These are phyloP conservation scores for Macrotrachela quadricornifera DNA, from an alignment of 1,140 invertebrate genomes.

Conservation along the genomic window DNA sequence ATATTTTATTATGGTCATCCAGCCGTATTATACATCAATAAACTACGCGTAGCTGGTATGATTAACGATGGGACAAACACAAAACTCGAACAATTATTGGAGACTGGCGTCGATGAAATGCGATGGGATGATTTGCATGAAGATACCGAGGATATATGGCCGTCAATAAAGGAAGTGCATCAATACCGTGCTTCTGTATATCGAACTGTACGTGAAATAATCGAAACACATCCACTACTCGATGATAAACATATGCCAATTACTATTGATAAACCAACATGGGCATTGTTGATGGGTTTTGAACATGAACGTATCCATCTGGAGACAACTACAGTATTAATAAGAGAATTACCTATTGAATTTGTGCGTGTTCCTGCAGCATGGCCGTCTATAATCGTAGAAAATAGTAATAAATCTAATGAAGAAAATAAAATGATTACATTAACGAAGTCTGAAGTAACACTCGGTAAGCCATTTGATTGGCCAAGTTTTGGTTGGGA, in stretches of 20 bases:
- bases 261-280: constrained; percentile 18
- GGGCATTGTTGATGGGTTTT: constrained; percentile 28
- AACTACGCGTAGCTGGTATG: constrained; percentile 21
- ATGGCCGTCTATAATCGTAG: constrained; percentile 20
- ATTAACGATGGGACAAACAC: constrained; percentile 22
- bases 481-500: constrained; percentile 31
- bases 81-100: constrained; percentile 25
- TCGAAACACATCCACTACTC: constrained; percentile 19
- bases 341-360: constrained; percentile 22
- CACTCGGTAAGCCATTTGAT: constrained; percentile 21
- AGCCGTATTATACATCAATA: constrained; percentile 27
- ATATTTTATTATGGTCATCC: constrained; percentile 30
- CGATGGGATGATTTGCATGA: constrained; percentile 30
- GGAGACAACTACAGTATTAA: constrained; percentile 29
- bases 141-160: constrained; percentile 15
- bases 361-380: constrained; percentile 19
- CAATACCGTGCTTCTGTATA: constrained; percentile 21
- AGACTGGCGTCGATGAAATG: constrained; percentile 32
- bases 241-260: constrained; percentile 16
- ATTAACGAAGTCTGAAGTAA: constrained; percentile 14
- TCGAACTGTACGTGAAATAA: constrained; percentile 19
- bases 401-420: constrained; percentile 3
- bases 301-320: constrained; percentile 29
- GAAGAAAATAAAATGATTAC: constrained; percentile 14
- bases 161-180: constrained; percentile 17